phyloP scores from a whole-genome alignment of 2,797 vertebrate species.

The Phalanger gymnotis region DNA sequence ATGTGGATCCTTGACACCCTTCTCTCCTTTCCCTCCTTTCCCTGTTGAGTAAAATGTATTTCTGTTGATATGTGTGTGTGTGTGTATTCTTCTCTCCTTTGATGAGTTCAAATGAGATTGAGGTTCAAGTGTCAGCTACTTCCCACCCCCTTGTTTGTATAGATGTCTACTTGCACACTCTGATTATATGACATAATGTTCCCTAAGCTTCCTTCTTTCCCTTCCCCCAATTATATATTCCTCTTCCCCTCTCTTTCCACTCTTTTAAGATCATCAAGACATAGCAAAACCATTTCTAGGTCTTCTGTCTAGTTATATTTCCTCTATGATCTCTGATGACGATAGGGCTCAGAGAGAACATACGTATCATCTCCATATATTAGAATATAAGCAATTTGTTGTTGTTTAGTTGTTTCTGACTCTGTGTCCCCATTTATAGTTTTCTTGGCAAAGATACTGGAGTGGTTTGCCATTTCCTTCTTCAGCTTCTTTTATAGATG shows the following conservation, averaged over 20 bases:
- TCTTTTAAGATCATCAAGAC: not conserved
- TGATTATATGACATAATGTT: not conserved
- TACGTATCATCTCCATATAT: not conserved
- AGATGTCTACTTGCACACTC: not conserved
- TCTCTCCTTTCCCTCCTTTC: not conserved
- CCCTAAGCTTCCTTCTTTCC: not conserved
- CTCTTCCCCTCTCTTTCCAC: not conserved
- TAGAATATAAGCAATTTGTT: not conserved
- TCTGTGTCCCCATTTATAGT: not conserved
- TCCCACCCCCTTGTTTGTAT: not conserved
- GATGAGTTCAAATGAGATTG: not conserved
- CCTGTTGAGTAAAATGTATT: not conserved
- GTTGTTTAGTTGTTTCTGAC: not conserved
- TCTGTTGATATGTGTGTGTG: not conserved
- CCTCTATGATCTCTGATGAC: not conserved
- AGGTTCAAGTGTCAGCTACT: not conserved
- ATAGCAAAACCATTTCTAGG: not conserved
- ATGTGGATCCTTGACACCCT: not conserved
- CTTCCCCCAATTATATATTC: not conserved
- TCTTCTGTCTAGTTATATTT: not conserved
- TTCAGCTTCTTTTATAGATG: not conserved
- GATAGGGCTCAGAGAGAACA: not conserved
- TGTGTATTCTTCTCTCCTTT: not conserved
- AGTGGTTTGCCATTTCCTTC: not conserved
- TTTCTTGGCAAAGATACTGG: not conserved